phyloP scores from a whole-genome alignment of 2,888 invertebrate genomes.

The Anoncus sp. region DNA sequence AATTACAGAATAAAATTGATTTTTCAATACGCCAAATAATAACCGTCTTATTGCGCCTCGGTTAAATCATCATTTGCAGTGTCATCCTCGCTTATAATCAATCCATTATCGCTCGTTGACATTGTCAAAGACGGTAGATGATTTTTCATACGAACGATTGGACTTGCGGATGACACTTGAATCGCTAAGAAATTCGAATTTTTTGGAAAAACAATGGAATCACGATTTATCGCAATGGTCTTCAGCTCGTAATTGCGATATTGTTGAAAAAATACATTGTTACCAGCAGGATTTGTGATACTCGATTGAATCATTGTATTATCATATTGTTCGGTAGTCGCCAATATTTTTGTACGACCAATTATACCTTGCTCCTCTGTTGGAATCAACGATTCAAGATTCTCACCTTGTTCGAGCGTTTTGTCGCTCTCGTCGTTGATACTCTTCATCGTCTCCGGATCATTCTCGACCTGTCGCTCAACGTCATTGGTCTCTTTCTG shows the following conservation, averaged over 20 bases:
- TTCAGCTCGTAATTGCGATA: constrained; percentile 87
- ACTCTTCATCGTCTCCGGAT: constrained; percentile 11
- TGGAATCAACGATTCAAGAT: neutral
- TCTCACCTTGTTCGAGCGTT: constrained; percentile 1
- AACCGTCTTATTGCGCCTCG: constrained; percentile 26
- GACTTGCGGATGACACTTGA: neutral
- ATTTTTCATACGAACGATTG: constrained; percentile 3
- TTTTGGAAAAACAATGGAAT: constrained; percentile 42
- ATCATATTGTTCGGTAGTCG: neutral
- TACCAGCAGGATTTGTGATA: constrained; percentile 87
- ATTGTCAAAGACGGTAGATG: neutral
- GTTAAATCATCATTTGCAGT: constrained; percentile 10
- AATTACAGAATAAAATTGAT: constrained; percentile 4
- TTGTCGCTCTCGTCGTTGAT: constrained; percentile 13
- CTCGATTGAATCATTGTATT: constrained; percentile 85
- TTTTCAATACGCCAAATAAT: constrained; percentile 16
- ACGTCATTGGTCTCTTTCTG: constrained; percentile 14
- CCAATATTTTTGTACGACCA: neutral
- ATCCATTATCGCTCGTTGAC: neutral
- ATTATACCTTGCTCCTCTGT: neutral
- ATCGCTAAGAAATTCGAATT: neutral
- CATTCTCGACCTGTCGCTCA: constrained; percentile 21
- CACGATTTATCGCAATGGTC: constrained; percentile 68
- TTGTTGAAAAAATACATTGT: constrained; percentile 84
- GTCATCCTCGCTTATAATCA: constrained; percentile 29